Percentiles rank a stretch among this genome's conserved stretches.
phyloP scores from a whole-genome alignment of 2,888 invertebrate genomes.

The Alloscopus bannaensis region DNA sequence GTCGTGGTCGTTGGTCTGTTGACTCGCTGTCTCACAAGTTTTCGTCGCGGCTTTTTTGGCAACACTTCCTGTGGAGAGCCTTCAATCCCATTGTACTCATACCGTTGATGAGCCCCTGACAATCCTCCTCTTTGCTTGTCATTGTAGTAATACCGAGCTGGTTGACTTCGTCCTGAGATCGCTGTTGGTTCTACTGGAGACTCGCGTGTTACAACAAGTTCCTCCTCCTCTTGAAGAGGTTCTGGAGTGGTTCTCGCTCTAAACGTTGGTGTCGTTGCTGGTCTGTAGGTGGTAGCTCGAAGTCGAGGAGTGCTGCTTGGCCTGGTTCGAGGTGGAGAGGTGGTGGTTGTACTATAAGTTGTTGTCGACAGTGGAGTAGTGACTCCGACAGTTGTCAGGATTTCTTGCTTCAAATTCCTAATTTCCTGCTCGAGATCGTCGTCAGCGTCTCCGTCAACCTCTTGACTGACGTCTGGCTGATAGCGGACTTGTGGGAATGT shows the following conservation, averaged over 20 bases:
- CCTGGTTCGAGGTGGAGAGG: conserved; percentile 20
- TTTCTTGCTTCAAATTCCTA: conserved; percentile 28
- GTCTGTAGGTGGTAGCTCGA: conserved; percentile 23
- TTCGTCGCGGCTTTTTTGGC: conserved; percentile 16
- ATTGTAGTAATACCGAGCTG: conserved; percentile 41
- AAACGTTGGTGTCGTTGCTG: conserved; percentile 15
- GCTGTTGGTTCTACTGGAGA: conserved; percentile 26
- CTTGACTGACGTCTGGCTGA: background rate
- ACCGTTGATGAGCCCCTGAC: conserved; percentile 48
- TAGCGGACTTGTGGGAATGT: background rate
- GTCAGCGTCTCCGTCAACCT: conserved; percentile 30
- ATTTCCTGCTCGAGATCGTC: conserved; percentile 39
- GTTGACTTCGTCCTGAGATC: conserved; percentile 26
- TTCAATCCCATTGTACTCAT: conserved; percentile 50
- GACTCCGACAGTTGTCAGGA: conserved; percentile 2
- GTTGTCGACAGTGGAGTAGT: conserved; percentile 23
- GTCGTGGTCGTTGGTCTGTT: conserved; percentile 3
- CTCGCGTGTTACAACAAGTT: too few relatives aligned
- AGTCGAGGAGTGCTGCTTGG: conserved; percentile 9
- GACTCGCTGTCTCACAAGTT: conserved; percentile 1
- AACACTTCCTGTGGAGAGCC: conserved; percentile 1
- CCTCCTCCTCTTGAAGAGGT: too few relatives aligned
- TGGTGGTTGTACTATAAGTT: conserved; percentile 19
- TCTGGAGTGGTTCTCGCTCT: background rate
- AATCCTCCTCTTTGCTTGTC: conserved; percentile 32